Base-by-base conservation (phyloP, 2,113 vertebrate species). In the Nothobranchius furzeri region DNA sequence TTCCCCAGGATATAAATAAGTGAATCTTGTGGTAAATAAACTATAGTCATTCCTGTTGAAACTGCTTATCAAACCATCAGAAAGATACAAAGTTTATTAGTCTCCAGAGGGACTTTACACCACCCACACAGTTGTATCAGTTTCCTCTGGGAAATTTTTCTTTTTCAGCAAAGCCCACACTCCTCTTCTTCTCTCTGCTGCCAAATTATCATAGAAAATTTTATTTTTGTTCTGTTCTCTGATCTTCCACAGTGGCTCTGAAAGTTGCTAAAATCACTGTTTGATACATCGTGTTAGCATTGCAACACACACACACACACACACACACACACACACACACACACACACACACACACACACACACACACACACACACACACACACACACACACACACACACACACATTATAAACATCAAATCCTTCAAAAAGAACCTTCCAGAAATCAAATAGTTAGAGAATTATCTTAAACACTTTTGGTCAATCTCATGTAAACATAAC, bases 11-110 rank as follows among this genome's bases (percentile, higher is more conserved):
- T n/a, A n/a, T 61, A 49, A 79, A 78, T 35, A 9, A 37, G 48
- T 54, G 47, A 51, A 86, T 54, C 57, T 64, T 47, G 14, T 55
- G 36, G 51, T 64, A 59, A 78, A 66, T 46, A 50, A 36, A 73
- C 60, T 64, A 58, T 63, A 40, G 66, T 64, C 46, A 61, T 25
- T 65, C 51, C 53, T 7, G 43, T 43, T 73, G 61, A 54, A 61
- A 69, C 68, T 60, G 60, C 57, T 52, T 61, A 64, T 70, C 24
- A 65, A 59, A 25, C 42, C 17, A 25, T 56, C 49, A 59, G 49
- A 42, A 7, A 40, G 56, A 71, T 25, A 1, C 24, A 42, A 46
- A 66, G 73, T 74, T 66, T 64, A 64, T 52, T 65, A 70, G 57
- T 63, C 56, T 63, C 47, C 24, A 43, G 45, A 58, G 70, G 9